Percentiles rank a stretch among this genome's conserved stretches.
These are phyloP conservation scores for Ceyx erithaca DNA, from an alignment of 2,797 vertebrate genomes.

Conservation along the genomic window DNA sequence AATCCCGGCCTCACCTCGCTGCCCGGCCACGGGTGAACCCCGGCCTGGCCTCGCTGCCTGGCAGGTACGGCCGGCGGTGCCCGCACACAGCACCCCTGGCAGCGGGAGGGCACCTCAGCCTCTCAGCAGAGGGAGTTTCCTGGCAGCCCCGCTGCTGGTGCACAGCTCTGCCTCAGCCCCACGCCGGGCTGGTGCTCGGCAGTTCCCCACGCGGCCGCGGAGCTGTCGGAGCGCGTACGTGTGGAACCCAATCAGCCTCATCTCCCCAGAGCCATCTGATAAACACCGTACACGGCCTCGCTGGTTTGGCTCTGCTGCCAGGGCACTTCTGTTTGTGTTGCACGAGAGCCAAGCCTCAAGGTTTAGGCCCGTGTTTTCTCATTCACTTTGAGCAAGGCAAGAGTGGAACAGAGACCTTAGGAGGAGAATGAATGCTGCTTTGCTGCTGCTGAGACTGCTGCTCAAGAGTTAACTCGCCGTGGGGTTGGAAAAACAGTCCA, in stretches of 20 bases:
- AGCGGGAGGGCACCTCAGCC: neutral
- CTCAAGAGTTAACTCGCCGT: slow-evolving; percentile 46
- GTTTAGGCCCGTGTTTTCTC: slow-evolving; percentile 11
- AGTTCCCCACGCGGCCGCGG: slow-evolving; percentile 22
- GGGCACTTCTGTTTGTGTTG: slow-evolving; percentile 48
- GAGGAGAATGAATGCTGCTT: slow-evolving; percentile 59
- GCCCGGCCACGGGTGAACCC: neutral
- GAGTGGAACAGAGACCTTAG: slow-evolving; percentile 59
- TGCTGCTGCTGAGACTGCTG: slow-evolving; percentile 40
- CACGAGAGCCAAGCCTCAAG: slow-evolving; percentile 48
- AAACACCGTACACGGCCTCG: slow-evolving; percentile 59
- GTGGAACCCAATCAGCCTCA: slow-evolving; percentile 72
- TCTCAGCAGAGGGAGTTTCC: neutral
- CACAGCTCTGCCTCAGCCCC: neutral
- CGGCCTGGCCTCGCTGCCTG: neutral
- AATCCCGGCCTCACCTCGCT: neutral
- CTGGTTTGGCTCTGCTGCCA: slow-evolving; percentile 59
- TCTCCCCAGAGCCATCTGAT: slow-evolving; percentile 74
- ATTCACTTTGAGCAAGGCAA: slow-evolving; percentile 68
- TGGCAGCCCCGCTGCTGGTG: neutral
- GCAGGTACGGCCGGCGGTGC: neutral
- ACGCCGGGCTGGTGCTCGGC: neutral
- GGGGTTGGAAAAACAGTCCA: neutral
- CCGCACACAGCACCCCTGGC: neutral
- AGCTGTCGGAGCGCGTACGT: slow-evolving; percentile 45